Evolutionary conservation across 2,888 invertebrate genomes (phyloP).

Genomic region (Andrena minutula): DNA sequence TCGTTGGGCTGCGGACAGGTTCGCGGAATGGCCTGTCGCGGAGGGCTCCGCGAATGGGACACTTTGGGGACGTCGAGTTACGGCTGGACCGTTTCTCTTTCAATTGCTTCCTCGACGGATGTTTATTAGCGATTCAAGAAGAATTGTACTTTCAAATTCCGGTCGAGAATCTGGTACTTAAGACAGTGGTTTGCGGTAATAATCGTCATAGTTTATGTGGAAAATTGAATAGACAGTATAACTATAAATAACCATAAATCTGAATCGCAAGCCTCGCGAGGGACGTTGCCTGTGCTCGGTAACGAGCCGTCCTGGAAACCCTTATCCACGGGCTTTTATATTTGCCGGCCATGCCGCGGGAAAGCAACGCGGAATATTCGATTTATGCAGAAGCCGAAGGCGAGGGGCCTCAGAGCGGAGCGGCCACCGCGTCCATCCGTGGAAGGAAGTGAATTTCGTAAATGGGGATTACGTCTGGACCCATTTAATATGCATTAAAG

Average conservation of each 20-base stretch:
- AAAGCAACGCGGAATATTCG: conserved; percentile 13
- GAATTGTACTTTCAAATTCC: too few species aligned
- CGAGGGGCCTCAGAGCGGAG: background rate
- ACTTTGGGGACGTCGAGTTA: background rate
- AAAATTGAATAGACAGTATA: background rate
- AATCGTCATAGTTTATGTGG: too few species aligned
- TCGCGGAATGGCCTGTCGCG: background rate
- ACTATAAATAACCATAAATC: conserved; percentile 4
- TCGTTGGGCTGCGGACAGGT: background rate
- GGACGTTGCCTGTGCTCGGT: background rate
- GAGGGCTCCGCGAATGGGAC: background rate
- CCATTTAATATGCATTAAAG: conserved; percentile 73
- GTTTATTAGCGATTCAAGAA: background rate
- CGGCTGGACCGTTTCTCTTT: background rate
- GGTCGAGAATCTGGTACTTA: too few species aligned
- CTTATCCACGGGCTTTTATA: background rate
- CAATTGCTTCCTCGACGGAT: background rate
- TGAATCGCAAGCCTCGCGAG: background rate
- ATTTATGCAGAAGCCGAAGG: background rate
- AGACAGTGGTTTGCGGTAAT: too few species aligned
- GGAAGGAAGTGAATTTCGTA: conserved; percentile 63
- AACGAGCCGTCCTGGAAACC: conserved; percentile 14
- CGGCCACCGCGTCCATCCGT: conserved; percentile 24
- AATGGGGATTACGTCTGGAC: conserved; percentile 64
- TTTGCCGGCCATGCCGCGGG: background rate